These are phyloP conservation scores for Phorcus lineatus DNA, from an alignment of 2,888 invertebrate species.

Conservation along the genomic window DNA sequence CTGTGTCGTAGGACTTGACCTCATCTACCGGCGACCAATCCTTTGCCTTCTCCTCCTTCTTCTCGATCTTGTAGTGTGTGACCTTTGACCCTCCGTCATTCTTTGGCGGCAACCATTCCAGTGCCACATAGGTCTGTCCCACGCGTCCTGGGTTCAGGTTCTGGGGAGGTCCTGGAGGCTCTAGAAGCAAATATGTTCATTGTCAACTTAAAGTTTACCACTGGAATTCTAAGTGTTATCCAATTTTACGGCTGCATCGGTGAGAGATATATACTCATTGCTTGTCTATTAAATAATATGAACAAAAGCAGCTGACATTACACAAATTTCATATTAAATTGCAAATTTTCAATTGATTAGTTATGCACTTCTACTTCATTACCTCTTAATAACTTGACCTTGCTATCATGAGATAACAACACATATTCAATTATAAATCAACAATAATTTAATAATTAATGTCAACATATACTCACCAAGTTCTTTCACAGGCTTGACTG, in stretches of 20 bases:
- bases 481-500: slow-evolving; percentile 54
- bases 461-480: slow-evolving; percentile 48
- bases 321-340: too few species aligned
- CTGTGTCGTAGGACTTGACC: slow-evolving; percentile 32
- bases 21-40: slow-evolving; percentile 34
- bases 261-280: too few species aligned
- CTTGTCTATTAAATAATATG: too few species aligned
- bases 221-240: too few species aligned
- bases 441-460: neutral
- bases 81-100: slow-evolving; percentile 59
- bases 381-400: too few species aligned
- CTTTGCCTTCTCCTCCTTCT: slow-evolving; percentile 28
- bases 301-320: too few species aligned
- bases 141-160: slow-evolving; percentile 27
- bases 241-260: too few species aligned
- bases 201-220: too few species aligned
- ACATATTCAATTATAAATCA: neutral
- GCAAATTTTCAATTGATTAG: too few species aligned
- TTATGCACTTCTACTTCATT: too few species aligned
- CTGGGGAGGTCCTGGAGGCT: slow-evolving; percentile 32
- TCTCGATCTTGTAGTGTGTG: slow-evolving; percentile 48
- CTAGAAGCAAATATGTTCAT: neutral
- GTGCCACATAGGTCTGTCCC: slow-evolving; percentile 29
- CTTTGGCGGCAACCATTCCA: slow-evolving; percentile 69
- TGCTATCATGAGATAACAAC: too few species aligned